Conservation (phyloP, 2,113 vertebrate species). For the Hippocampus abdominalis region DNA sequence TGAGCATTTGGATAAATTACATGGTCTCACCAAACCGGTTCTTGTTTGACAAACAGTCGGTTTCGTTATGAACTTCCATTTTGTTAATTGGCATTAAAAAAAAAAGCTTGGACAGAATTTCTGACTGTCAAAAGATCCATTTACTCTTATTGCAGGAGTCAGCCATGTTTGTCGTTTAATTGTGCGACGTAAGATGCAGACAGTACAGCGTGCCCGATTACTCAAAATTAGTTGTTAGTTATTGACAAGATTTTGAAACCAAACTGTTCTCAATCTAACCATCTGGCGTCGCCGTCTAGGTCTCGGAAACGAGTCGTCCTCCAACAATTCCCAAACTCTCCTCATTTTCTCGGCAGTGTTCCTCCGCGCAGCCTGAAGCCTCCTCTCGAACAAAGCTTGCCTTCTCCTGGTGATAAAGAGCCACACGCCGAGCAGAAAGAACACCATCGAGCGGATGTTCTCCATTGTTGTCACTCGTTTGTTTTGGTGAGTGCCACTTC, state of each 20-base stretch:
- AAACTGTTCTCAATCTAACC: neutral
- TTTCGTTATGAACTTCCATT: too few relatives aligned
- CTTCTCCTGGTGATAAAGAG: neutral
- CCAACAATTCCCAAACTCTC: constrained; percentile 3
- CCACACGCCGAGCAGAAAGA: constrained; percentile 2
- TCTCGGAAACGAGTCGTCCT: neutral
- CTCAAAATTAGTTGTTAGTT: too few relatives aligned
- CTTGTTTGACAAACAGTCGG: too few relatives aligned
- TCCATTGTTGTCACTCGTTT: constrained; percentile 2
- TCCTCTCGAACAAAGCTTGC: neutral
- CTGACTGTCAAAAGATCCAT: too few relatives aligned
- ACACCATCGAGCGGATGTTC: neutral
- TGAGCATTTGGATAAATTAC: too few relatives aligned
- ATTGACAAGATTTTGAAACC: neutral
- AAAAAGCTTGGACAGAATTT: too few relatives aligned
- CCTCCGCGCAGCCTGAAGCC: neutral
- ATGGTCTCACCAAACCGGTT: too few relatives aligned
- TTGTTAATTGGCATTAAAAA: too few relatives aligned
- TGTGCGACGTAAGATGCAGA: too few relatives aligned
- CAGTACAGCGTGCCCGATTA: too few relatives aligned
- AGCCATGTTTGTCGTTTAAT: too few relatives aligned
- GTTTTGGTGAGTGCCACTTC: neutral
- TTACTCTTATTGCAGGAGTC: too few relatives aligned
- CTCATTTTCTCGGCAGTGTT: neutral
- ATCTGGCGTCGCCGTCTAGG: neutral